phyloP scores from a whole-genome alignment of 2,888 invertebrate genomes.

The Macaria liturata region DNA sequence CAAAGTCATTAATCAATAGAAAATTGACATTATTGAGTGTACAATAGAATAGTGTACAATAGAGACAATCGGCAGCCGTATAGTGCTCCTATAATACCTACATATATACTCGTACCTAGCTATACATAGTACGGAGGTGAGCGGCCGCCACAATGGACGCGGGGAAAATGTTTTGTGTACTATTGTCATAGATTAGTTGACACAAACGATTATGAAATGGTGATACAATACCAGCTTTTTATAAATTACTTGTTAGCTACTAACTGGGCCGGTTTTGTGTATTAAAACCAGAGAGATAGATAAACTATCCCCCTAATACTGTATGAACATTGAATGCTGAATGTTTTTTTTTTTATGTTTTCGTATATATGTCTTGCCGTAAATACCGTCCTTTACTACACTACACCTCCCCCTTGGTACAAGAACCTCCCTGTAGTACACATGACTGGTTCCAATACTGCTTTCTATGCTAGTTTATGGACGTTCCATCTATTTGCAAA shows the following conservation, averaged over 20 bases:
- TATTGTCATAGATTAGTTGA: constrained; percentile 18
- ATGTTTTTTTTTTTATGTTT: no score
- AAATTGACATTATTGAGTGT: constrained; percentile 21
- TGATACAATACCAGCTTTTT: no score
- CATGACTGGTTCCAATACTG: constrained; percentile 18
- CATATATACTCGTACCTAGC: no score
- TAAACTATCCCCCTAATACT: no score
- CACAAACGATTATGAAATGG: no score
- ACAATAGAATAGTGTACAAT: constrained; percentile 18
- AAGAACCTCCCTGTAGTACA: background rate
- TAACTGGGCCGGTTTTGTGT: no score
- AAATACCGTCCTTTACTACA: no score
- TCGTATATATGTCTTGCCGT: no score
- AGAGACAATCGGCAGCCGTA: constrained; percentile 11
- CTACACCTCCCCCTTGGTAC: background rate
- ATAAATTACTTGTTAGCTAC: no score
- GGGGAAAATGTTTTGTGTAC: constrained; percentile 30
- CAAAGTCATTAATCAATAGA: constrained; percentile 11
- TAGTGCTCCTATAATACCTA: no score
- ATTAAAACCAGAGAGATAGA: no score
- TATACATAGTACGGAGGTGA: constrained; percentile 26
- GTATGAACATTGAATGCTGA: no score
- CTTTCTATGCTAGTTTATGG: constrained; percentile 22
- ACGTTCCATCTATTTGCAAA: constrained; percentile 18
- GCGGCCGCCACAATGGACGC: constrained; percentile 27